Base-by-base conservation (phyloP, 2,113 vertebrate species). In the Ctenodactylus gundi region DNA sequence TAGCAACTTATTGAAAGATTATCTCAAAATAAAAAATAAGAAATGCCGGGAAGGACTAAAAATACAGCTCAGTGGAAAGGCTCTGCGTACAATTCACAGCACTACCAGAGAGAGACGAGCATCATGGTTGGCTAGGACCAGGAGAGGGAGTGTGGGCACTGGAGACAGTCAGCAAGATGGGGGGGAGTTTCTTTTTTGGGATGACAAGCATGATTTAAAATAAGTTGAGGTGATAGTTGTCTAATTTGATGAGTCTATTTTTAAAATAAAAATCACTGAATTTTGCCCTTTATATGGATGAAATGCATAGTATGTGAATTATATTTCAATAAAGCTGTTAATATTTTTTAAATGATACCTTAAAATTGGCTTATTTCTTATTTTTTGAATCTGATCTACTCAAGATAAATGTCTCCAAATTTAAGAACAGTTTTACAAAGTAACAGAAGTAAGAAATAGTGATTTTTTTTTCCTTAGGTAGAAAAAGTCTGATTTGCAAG, bases 291-390 rank as follows among this genome's bases (percentile, higher is more conserved):
- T 80, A 76, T 73, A 49, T 73, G 31, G 17, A 20, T 60, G 46
- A 93, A 53, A 51, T 88, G 4, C 6, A 70, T 70, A 51, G 12
- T 75, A 7, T 82, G 15, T 36, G 72, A 92, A 91, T 85, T 55
- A 34, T 84, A 60, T 88, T 12, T 90, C 78, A 90, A 86, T 83
- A 91, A 88, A 94, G 46, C 58, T 87, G 6, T 62, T 64, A 60
- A 44, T 34, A 51, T 36, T 72, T 62, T 51, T 39, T 6, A 65
- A 93, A 89, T 65, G 11, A 53, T 58, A 86, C 55, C 68, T 70
- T 44, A 31, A 72, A 68, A 13, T 17, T 89, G 36, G 25, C 49
- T 85, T 95, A 31, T 49, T 15, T 93, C 31, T 75, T 67, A 87
- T 67, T 87, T 73, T 58, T 72, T 51, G 49, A 91, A 68, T 15